Percentiles rank a stretch among this genome's conserved stretches.
phyloP scores from a whole-genome alignment of 1,140 invertebrate genomes.

The Drosophila pruinosa region DNA sequence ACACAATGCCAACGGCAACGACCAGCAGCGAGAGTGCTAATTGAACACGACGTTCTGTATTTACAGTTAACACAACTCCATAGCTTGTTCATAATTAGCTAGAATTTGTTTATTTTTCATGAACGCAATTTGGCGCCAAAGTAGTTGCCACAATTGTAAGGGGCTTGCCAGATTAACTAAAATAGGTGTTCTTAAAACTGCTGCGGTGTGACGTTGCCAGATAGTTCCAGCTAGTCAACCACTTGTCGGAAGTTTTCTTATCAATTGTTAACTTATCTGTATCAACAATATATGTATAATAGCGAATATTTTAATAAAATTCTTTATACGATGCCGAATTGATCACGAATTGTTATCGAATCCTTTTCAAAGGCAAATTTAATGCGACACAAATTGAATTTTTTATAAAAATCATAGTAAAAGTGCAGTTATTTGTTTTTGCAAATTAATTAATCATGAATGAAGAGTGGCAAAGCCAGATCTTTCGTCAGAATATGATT shows the following conservation, averaged over 20 bases:
- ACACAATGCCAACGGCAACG: not conserved
- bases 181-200: not conserved
- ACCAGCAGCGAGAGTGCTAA: conserved; percentile 46
- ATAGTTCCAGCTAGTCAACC: not conserved
- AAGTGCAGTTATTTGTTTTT: not conserved
- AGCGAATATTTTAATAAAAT: too few relatives aligned
- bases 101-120: conserved; percentile 19
- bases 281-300: too few relatives aligned
- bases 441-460: conserved; percentile 35
- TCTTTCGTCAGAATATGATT: conserved; percentile 90
- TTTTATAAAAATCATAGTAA: not conserved
- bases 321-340: too few relatives aligned
- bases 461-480: conserved; percentile 86
- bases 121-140: conserved; percentile 19
- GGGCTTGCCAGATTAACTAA: not conserved
- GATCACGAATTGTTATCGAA: not conserved
- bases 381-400: not conserved
- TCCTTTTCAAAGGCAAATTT: not conserved
- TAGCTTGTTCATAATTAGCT: conserved; percentile 22
- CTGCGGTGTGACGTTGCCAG: not conserved
- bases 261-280: too few relatives aligned
- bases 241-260: too few relatives aligned
- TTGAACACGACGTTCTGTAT: conserved; percentile 48
- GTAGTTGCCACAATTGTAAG: not conserved
- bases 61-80: conserved; percentile 53